These are phyloP conservation scores for Gryllus bimaculatus DNA, from an alignment of 1,140 invertebrate genomes.

Conservation along the genomic window DNA sequence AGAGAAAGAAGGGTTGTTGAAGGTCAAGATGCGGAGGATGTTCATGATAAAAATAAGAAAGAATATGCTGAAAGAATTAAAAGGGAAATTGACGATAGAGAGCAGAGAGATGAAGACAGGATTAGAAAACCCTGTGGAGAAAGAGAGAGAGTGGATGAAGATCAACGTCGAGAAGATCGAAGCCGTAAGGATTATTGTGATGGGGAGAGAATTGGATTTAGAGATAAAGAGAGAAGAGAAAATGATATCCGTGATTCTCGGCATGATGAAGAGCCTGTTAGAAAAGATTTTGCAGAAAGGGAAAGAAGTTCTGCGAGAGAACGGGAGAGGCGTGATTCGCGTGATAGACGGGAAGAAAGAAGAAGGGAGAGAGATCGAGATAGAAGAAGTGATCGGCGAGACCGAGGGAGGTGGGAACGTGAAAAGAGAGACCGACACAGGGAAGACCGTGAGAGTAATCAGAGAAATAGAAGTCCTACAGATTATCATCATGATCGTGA, in stretches of 20 bases:
- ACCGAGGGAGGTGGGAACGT: neutral
- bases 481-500: neutral
- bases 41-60: too few species aligned
- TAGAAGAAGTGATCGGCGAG: conserved; percentile 23
- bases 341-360: neutral
- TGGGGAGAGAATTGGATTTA: neutral
- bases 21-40: too few species aligned
- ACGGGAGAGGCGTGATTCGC: neutral
- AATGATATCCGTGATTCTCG: neutral
- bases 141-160: neutral
- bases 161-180: neutral
- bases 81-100: neutral
- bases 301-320: neutral
- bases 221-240: neutral
- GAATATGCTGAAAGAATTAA: too few species aligned
- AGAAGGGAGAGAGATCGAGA: conserved; percentile 17
- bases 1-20: too few species aligned
- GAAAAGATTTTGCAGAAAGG: neutral
- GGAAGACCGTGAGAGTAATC: neutral
- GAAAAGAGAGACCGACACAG: conserved; percentile 18
- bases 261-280: neutral
- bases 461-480: neutral
- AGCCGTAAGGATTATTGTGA: neutral
- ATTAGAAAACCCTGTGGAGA: neutral
- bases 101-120: neutral